Conservation (phyloP, 2,797 vertebrate genomes). For the Acanthiza pusilla region DNA sequence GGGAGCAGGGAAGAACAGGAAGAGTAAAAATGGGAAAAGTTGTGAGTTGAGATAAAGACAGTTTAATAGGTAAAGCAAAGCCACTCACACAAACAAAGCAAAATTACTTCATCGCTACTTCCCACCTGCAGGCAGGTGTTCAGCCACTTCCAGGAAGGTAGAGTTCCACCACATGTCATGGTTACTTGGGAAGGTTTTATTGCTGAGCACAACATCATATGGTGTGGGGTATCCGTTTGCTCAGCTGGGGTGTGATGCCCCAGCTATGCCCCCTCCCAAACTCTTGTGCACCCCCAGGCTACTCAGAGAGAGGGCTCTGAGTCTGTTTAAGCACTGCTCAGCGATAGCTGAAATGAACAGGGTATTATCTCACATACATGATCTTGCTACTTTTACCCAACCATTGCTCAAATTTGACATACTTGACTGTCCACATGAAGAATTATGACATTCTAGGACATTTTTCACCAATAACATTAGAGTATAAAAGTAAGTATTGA, state of each 20-base stretch:
- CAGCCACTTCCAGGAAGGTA: background rate
- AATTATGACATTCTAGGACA: background rate
- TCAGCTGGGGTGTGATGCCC: background rate
- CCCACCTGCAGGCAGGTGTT: background rate
- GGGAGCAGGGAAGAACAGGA: background rate
- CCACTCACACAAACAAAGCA: background rate
- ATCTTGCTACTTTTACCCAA: background rate
- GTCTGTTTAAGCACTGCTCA: background rate
- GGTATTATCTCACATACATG: background rate
- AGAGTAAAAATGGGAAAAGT: background rate
- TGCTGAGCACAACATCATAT: background rate
- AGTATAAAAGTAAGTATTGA: background rate
- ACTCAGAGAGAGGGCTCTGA: background rate
- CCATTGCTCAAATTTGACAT: background rate
- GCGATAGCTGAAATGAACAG: background rate
- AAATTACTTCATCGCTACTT: background rate
- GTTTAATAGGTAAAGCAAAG: background rate
- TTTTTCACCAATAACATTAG: background rate
- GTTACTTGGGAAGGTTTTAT: background rate
- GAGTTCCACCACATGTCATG: accelerated
- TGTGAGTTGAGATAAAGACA: background rate
- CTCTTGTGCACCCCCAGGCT: background rate
- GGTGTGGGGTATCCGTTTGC: too few species aligned
- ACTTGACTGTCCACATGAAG: background rate
- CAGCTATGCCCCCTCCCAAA: background rate